Evolutionary conservation across 2,113 vertebrate species (phyloP).

Genomic region (Salminus brasiliensis): DNA sequence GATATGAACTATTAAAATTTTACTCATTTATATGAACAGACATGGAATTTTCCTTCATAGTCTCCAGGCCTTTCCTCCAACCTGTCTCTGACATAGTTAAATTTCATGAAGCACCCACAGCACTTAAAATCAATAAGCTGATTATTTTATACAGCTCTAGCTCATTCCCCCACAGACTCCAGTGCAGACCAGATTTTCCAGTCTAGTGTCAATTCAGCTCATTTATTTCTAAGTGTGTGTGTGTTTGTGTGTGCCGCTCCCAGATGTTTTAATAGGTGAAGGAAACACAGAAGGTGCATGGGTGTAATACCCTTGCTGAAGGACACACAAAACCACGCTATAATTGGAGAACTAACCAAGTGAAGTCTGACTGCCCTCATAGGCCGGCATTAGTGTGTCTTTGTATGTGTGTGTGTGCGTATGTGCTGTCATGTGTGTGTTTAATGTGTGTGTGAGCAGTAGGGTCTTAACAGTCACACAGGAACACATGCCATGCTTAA

Average conservation of each 20-base stretch:
- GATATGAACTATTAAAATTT: not conserved
- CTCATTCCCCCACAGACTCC: not conserved
- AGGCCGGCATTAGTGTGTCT: not conserved
- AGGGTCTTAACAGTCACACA: not conserved
- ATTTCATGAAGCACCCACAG: not conserved
- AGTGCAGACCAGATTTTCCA: not conserved
- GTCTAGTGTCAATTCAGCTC: not conserved
- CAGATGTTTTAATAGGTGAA: not conserved
- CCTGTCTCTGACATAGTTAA: not conserved
- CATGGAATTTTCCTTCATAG: not conserved
- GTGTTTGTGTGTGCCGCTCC: not conserved
- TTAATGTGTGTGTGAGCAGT: constrained; percentile 1
- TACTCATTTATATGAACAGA: not conserved
- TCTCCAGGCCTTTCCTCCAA: not conserved
- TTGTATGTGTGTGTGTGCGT: constrained; percentile 21
- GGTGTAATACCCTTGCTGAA: not conserved
- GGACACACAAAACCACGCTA: not conserved
- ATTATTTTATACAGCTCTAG: not conserved
- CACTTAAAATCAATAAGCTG: not conserved
- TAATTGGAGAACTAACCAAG: not conserved
- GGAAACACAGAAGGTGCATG: not conserved
- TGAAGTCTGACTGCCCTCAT: not conserved
- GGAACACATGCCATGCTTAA: not conserved
- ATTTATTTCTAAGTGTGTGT: no score
- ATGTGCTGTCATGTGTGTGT: not conserved